Evolutionary conservation across 2,888 invertebrate genomes (phyloP).

Genomic region (Ephialtes manifestator): DNA sequence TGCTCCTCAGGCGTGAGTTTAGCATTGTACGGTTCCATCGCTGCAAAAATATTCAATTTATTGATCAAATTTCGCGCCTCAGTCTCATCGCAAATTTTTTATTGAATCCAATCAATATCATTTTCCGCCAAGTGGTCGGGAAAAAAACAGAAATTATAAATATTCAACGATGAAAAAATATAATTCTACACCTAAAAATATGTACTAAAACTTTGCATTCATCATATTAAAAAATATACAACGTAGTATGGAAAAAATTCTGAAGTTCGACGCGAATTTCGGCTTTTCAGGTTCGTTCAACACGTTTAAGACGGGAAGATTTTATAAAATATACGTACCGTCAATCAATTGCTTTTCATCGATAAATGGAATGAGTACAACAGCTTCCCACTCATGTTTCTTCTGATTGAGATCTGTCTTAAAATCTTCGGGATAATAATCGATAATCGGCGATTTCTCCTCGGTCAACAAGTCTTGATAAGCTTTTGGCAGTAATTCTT

Average conservation of each 20-base stretch:
- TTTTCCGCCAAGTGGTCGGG: too few species aligned
- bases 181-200: too few species aligned
- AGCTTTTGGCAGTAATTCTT: slow-evolving; percentile 91
- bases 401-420: slow-evolving; percentile 98
- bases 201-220: too few species aligned
- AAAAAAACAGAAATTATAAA: too few species aligned
- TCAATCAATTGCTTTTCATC: slow-evolving; percentile 89
- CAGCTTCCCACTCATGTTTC: slow-evolving; percentile 98
- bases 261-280: too few species aligned
- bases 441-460: slow-evolving; percentile 92
- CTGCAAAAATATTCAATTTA: slow-evolving; percentile 78
- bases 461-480: slow-evolving; percentile 94
- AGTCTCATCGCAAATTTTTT: too few species aligned
- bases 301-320: background rate
- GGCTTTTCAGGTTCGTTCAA: too few species aligned
- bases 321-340: slow-evolving; percentile 72
- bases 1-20: slow-evolving; percentile 91
- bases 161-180: too few species aligned
- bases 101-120: background rate
- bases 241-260: too few species aligned
- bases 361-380: slow-evolving; percentile 97
- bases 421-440: slow-evolving; percentile 97
- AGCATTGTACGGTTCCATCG: slow-evolving; percentile 91
- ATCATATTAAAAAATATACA: too few species aligned
- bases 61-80: background rate